A percentile compares a stretch with the other conserved stretches of the same genome.
Conservation (phyloP, 1,140 invertebrate species). For the Diorhabda carinulata region DNA sequence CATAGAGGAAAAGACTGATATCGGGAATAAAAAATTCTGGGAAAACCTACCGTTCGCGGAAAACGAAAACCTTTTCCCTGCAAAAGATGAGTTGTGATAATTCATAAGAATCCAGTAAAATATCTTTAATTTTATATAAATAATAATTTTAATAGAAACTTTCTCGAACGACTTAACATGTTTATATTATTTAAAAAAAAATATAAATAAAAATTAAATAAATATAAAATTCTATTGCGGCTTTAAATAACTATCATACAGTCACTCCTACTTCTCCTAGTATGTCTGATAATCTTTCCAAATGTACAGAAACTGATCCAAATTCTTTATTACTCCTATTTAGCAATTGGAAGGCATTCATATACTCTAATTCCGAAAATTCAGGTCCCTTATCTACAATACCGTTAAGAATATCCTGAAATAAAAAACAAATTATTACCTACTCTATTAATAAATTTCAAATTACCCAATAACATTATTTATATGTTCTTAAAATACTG, state of each 20-base stretch:
- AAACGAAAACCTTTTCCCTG: slow-evolving; percentile 27
- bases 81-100: slow-evolving; percentile 11
- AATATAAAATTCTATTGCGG: background rate
- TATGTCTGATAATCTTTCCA: slow-evolving; percentile 63
- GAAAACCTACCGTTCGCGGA: slow-evolving; percentile 30
- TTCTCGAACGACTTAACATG: slow-evolving; percentile 10
- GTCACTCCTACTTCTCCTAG: slow-evolving; percentile 63
- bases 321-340: slow-evolving; percentile 52
- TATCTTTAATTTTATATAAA: background rate
- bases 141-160: slow-evolving; percentile 1
- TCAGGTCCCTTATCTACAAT: slow-evolving; percentile 77
- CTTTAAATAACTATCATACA: slow-evolving; percentile 45
- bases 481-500: too few relatives aligned
- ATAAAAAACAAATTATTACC: slow-evolving; percentile 19
- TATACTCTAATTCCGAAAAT: slow-evolving; percentile 82
- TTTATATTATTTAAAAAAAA: slow-evolving; percentile 5
- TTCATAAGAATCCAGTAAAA: background rate
- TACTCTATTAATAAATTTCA: background rate
- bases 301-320: slow-evolving; percentile 50
- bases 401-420: slow-evolving; percentile 76
- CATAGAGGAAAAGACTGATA: slow-evolving; percentile 18
- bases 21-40: slow-evolving; percentile 35
- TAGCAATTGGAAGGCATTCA: slow-evolving; percentile 76
- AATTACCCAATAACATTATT: too few relatives aligned
- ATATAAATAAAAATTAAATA: slow-evolving; percentile 6